Base-by-base conservation (phyloP, 2,797 vertebrate genomes). In the Gadopsis bispinosus region DNA sequence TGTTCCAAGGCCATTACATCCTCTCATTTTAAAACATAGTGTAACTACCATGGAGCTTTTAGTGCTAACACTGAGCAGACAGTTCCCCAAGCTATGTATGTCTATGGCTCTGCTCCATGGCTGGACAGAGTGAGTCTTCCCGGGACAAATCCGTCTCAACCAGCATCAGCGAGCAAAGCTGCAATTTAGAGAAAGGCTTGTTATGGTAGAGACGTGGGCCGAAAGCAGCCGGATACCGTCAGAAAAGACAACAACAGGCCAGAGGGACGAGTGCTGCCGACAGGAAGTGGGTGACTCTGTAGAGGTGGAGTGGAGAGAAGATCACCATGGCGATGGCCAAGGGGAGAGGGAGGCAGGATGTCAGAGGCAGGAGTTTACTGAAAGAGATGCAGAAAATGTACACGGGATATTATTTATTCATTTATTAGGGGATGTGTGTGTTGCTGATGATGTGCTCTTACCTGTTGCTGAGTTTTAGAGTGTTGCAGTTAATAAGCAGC, bases 241-340 rank as follows among this genome's bases (percentile, higher is more conserved):
- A 98, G 89, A 97, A 89, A 81, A 96, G 86, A 89, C 95, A 96
- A 83, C 97, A 97, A 48, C 95, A 69, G 4, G 95, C 90, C 22
- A 98, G 92, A 29, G 97, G 91, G 60, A 93, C 79, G 67, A 99
- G 92, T 13, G 95, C 94, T 68, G 92, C 86, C 54, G 94, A 91
- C 82, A 97, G 86, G 79, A 97, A 97, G 88, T 97, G 94, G 19
- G 95, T 94, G 83, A 97, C 91, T 93, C 96, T 95, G 91, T 99
- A 99, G 63, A 99, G 95, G 91, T 99, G 97, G 61, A 96, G 87
- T 2, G 93, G 93, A 84, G 96, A 97, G 84, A 99, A 98, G 75
- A 94, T 95, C 90, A 97, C 91, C 94, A 96, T 94, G 79, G 94
- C 93, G 41, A 98, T 74, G 66, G 96, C 95, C 89, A 98, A 83